A percentile compares a stretch with the other conserved stretches of the same genome.
These are phyloP conservation scores for Pristionchus exspectatus DNA, from an alignment of 2,888 invertebrate species.

Conservation along the genomic window DNA sequence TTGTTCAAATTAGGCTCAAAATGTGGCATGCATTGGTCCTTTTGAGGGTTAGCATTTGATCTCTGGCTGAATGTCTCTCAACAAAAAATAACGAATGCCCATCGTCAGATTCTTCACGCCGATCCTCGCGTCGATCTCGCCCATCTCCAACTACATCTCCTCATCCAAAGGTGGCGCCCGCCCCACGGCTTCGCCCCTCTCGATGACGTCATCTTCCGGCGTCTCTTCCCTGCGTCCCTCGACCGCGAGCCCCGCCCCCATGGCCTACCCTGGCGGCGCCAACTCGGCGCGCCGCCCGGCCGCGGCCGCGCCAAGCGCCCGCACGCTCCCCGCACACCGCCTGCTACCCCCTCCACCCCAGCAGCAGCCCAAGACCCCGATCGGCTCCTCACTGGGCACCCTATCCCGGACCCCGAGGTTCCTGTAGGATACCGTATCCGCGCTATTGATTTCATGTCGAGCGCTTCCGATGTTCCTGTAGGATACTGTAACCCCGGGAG, in stretches of 20 bases:
- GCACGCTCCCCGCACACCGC: background rate
- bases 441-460: background rate
- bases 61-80: background rate
- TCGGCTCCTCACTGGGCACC: background rate
- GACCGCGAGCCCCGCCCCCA: background rate
- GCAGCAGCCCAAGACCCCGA: background rate
- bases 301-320: background rate
- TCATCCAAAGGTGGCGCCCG: background rate
- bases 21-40: no score
- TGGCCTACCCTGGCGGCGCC: background rate
- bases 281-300: background rate
- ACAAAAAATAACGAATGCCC: background rate
- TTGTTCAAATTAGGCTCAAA: no score
- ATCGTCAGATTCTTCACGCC: slow-evolving; percentile 12
- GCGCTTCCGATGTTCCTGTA: background rate
- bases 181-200: background rate
- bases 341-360: background rate
- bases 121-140: slow-evolving; percentile 10
- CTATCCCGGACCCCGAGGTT: slow-evolving; percentile 12
- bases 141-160: background rate
- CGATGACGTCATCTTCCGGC: slow-evolving; percentile 38
- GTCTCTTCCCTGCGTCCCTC: slow-evolving; percentile 28
- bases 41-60: no score
- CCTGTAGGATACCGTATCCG: slow-evolving; percentile 4
- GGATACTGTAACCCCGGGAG: background rate